These are phyloP conservation scores for Dasyurus viverrinus DNA, from an alignment of 2,113 vertebrate genomes.

Conservation along the genomic window DNA sequence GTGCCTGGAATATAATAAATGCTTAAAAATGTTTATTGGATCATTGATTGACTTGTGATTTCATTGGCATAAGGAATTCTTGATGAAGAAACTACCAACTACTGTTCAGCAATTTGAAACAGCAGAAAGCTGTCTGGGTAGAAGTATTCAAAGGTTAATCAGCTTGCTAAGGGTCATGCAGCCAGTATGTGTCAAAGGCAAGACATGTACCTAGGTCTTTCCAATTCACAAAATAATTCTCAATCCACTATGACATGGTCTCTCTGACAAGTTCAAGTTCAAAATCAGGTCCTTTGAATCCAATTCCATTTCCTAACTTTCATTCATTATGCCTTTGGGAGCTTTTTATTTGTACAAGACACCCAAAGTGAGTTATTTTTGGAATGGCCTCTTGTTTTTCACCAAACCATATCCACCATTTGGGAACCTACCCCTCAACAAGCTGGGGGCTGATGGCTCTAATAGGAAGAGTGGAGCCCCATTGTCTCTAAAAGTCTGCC, in stretches of 20 bases:
- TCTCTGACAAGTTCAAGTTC: neutral
- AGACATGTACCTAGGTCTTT: neutral
- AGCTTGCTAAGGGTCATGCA: neutral
- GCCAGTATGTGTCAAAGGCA: neutral
- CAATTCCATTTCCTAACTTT: neutral
- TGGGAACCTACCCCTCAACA: neutral
- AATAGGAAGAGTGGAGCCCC: neutral
- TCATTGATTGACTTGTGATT: neutral
- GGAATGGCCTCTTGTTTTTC: neutral
- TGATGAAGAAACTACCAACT: neutral
- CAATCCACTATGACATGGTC: neutral
- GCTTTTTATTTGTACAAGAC: neutral
- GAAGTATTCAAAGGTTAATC: neutral
- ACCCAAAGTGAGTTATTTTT: neutral
- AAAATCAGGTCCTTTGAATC: neutral
- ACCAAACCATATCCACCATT: neutral
- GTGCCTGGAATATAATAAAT: neutral
- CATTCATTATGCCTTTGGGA: neutral
- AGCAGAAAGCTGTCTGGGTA: neutral
- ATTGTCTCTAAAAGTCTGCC: conserved; percentile 11
- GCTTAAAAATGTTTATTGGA: neutral
- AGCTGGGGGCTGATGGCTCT: neutral
- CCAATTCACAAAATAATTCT: neutral
- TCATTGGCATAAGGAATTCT: neutral
- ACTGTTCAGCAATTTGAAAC: neutral